Evolutionary conservation across 2,888 invertebrate genomes (phyloP), one percentile per base, ranked within the genome.

Genomic region (Argyra leucocephala): DNA sequence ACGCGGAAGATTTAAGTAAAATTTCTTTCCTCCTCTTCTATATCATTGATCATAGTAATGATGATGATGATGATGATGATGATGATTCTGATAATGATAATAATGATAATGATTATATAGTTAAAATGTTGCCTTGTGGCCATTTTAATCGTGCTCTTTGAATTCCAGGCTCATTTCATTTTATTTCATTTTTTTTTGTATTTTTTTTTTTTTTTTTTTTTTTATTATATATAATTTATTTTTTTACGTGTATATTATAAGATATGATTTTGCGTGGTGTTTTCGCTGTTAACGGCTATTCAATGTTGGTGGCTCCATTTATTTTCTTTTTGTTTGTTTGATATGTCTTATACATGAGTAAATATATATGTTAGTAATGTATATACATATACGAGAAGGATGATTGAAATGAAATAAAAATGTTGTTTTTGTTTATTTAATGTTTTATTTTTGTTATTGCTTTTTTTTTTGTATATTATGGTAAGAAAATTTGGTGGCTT

Each of bases 221-320:
- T 31, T 31, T 31, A 31, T 3, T 18, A 48, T 48, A 18, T 48
- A 48, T n/a, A 48, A 48, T 48, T 48, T 48, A 18, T 48, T n/a
- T n/a, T 48, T 48, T 48, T 18, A 15, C 48, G 18, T 48, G 5
- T 48, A 18, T 48, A 48, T 37, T 37, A 48, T 48, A 48, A 48
- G 48, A 48, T 48, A n/a, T 48, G 48, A 48, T 48, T 48, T 48
- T 48, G 48, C n/a, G 48, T 48, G 48, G 48, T 48, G 48, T 48
- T 48, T 48, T 48, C 48, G 48, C 48, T 48, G 48, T 18, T 12
- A 48, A 48, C 48, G 7, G 18, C 5, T 18, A 18, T 7, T 48
- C 48, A 18, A 48, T 48, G 48, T 48, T 48, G 48, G 48, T 48
- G 48, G 48, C n/a, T 48, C 48, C 48, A 48, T 48, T 48, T 48